Percentiles rank a stretch among this genome's conserved stretches.
Conservation (phyloP, 92 coral and sea anemone genomes). For the Zoanthus sansibaricus region DNA sequence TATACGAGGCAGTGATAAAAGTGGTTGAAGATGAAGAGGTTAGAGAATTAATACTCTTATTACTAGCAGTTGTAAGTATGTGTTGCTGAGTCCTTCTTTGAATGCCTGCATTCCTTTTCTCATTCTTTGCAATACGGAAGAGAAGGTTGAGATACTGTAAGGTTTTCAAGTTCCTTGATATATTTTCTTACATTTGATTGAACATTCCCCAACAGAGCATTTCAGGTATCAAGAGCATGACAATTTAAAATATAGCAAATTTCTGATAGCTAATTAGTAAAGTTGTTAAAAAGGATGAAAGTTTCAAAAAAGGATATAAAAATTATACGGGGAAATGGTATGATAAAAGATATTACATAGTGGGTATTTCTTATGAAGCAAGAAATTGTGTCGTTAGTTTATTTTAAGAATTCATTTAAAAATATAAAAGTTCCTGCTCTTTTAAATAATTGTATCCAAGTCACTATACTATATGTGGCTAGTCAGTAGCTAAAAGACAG, state of each 20-base stretch:
- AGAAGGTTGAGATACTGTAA: too few species aligned
- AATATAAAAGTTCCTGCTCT: neutral
- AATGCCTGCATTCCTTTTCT: neutral
- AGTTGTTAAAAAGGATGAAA: too few species aligned
- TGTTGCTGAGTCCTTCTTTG: neutral
- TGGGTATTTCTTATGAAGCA: neutral
- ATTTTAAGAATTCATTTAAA: neutral
- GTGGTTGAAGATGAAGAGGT: constrained; percentile 94
- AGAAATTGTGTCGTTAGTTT: neutral
- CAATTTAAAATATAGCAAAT: neutral
- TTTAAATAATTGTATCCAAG: neutral
- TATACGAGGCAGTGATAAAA: constrained; percentile 79
- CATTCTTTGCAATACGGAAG: neutral
- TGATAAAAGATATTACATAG: too few species aligned
- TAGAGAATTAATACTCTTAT: neutral
- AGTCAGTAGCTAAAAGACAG: neutral
- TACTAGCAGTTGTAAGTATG: neutral
- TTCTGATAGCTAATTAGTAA: neutral
- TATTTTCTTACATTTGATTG: too few species aligned
- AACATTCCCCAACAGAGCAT: neutral
- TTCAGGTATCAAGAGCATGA: neutral
- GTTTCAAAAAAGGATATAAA: neutral
- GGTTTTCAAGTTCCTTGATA: too few species aligned
- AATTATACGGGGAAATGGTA: neutral
- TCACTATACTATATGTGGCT: neutral